phyloP scores from a whole-genome alignment of 2,797 vertebrate genomes.

The Intellagama lesueurii region DNA sequence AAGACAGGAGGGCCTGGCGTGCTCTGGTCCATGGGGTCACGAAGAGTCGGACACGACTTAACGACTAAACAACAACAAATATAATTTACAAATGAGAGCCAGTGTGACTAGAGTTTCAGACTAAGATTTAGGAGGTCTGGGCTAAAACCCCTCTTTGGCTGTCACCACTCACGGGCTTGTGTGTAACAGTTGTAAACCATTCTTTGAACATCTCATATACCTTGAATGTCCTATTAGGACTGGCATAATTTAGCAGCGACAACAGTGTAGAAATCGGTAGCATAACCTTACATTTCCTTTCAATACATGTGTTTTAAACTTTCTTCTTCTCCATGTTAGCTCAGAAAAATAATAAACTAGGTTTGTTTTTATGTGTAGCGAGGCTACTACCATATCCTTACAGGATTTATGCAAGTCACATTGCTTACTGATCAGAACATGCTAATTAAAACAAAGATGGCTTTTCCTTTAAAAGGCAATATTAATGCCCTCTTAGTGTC shows the following conservation, averaged over 20 bases:
- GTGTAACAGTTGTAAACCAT: no score
- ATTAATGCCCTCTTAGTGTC: conserved; percentile 17
- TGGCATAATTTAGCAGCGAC: neutral
- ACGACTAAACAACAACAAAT: no score
- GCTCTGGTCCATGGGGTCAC: no score
- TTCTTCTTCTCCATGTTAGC: neutral
- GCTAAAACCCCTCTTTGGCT: no score
- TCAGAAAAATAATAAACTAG: neutral
- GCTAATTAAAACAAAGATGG: neutral
- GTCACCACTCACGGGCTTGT: no score
- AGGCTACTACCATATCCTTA: neutral
- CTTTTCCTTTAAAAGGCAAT: conserved; percentile 42
- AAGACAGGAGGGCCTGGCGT: no score
- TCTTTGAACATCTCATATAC: no score
- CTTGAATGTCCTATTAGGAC: no score
- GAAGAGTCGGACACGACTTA: no score
- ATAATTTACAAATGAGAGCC: no score
- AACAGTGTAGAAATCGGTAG: neutral
- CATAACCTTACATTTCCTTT: neutral
- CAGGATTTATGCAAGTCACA: neutral
- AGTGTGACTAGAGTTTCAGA: no score
- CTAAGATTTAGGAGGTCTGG: no score
- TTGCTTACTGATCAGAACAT: conserved; percentile 27
- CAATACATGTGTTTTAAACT: neutral
- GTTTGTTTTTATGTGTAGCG: neutral